phyloP scores from a whole-genome alignment of 2,888 invertebrate species.

The Xestia c-nigrum region DNA sequence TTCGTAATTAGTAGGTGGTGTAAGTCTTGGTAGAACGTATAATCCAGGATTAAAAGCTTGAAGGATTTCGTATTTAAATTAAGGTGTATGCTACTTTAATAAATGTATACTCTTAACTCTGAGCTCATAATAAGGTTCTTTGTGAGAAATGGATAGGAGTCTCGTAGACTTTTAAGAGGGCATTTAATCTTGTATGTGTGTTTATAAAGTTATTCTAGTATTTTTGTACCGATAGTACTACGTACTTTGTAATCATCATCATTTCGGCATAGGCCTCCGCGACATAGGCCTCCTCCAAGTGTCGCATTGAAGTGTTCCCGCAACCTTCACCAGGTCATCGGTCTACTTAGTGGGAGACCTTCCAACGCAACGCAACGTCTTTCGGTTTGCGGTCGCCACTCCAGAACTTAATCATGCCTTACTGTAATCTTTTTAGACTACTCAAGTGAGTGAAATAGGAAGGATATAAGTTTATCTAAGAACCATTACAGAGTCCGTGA shows the following conservation, averaged over 20 bases:
- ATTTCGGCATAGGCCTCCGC: too few species aligned
- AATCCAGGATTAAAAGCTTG: slow-evolving; percentile 43
- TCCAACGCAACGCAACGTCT: too few species aligned
- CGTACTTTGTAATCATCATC: background rate
- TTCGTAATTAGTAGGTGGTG: slow-evolving; percentile 44
- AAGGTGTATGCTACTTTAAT: slow-evolving; percentile 39
- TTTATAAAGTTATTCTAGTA: background rate
- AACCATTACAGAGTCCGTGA: too few species aligned
- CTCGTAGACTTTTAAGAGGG: slow-evolving; percentile 6
- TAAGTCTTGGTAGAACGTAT: slow-evolving; percentile 31
- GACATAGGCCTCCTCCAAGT: too few species aligned
- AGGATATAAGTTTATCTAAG: too few species aligned
- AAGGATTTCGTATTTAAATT: slow-evolving; percentile 48
- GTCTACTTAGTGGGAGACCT: too few species aligned
- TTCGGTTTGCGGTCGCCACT: too few species aligned
- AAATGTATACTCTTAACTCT: slow-evolving; percentile 25
- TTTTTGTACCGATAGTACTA: background rate
- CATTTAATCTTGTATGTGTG: background rate
- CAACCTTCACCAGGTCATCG: too few species aligned
- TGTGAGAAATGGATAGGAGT: slow-evolving; percentile 10
- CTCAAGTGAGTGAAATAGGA: too few species aligned
- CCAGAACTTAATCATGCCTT: background rate
- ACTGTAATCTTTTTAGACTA: background rate
- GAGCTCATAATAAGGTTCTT: slow-evolving; percentile 21
- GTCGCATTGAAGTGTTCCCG: too few species aligned